Percentiles rank a stretch among this genome's conserved stretches.
These are phyloP conservation scores for Falcunculus frontatus DNA, from an alignment of 2,113 vertebrate species.

Conservation along the genomic window DNA sequence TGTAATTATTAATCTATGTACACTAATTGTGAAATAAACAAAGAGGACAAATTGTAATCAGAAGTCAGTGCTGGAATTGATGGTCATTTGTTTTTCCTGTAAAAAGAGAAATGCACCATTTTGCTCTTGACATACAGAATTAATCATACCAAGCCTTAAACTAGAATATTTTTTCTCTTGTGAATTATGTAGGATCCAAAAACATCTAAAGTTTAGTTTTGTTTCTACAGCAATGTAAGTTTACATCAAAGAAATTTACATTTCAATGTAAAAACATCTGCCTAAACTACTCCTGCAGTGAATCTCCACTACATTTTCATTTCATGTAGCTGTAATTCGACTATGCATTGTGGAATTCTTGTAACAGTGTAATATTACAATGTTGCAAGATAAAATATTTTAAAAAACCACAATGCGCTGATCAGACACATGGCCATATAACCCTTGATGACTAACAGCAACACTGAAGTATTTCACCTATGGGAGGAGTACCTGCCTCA, in stretches of 20 bases:
- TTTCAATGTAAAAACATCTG: neutral
- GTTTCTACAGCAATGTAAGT: neutral
- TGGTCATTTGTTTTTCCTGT: conserved; percentile 13
- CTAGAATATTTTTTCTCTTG: neutral
- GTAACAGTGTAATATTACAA: neutral
- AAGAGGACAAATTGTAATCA: conserved; percentile 46
- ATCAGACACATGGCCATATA: neutral
- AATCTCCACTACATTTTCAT: neutral
- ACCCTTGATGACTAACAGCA: neutral
- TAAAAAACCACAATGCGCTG: neutral
- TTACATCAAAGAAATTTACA: neutral
- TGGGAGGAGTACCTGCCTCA: neutral
- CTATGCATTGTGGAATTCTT: neutral
- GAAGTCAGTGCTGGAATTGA: conserved; percentile 48
- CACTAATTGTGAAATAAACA: conserved; percentile 67
- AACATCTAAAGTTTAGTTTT: neutral
- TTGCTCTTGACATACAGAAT: neutral
- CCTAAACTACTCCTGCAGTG: neutral
- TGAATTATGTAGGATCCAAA: neutral
- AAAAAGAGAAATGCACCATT: conserved; percentile 6
- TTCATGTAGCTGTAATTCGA: neutral
- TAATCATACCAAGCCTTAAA: neutral
- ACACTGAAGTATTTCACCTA: neutral
- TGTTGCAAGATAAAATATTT: neutral
- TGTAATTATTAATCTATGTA: conserved; percentile 72